Evolutionary conservation across 2,888 invertebrate genomes (phyloP).

Genomic region (Sphaeridia pumilis): DNA sequence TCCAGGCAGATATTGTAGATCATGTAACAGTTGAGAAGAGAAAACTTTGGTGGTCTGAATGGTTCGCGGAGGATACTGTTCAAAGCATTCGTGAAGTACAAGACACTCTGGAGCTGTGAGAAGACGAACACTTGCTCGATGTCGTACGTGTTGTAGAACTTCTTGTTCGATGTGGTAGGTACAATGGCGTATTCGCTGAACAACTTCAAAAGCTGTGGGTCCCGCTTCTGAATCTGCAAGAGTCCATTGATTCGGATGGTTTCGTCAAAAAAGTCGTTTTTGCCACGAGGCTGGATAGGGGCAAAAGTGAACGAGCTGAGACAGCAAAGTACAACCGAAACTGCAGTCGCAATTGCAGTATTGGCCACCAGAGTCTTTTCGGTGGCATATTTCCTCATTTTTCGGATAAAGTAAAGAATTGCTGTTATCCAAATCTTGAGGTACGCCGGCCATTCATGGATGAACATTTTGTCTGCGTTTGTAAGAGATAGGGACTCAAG

Average conservation of each 20-base stretch:
- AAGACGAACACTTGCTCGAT: conserved; percentile 15
- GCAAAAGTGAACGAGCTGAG: conserved; percentile 1
- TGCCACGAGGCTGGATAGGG: neutral
- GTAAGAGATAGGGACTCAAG: conserved; percentile 8
- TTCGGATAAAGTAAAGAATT: conserved; percentile 11
- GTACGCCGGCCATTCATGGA: conserved; percentile 16
- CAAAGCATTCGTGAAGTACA: conserved; percentile 23
- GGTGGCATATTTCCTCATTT: conserved; percentile 6
- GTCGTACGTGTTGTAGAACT: conserved; percentile 21
- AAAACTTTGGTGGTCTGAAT: conserved; percentile 21
- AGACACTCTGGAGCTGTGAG: conserved; percentile 20
- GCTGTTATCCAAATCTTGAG: conserved; percentile 13
- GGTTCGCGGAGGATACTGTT: conserved; percentile 25
- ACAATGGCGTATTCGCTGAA: conserved; percentile 2
- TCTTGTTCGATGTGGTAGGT: conserved; percentile 4
- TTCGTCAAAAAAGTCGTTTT: too few relatives aligned
- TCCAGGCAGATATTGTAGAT: conserved; percentile 15
- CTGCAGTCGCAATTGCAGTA: conserved; percentile 5
- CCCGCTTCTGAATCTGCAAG: conserved; percentile 4
- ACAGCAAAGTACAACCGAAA: conserved; percentile 8
- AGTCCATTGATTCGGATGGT: neutral
- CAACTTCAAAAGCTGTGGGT: conserved; percentile 4
- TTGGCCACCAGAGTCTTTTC: conserved; percentile 1
- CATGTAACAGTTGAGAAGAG: conserved; percentile 11
- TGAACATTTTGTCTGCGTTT: conserved; percentile 3